phyloP scores from a whole-genome alignment of 2,113 vertebrate species.

The Bagarius yarrelli region DNA sequence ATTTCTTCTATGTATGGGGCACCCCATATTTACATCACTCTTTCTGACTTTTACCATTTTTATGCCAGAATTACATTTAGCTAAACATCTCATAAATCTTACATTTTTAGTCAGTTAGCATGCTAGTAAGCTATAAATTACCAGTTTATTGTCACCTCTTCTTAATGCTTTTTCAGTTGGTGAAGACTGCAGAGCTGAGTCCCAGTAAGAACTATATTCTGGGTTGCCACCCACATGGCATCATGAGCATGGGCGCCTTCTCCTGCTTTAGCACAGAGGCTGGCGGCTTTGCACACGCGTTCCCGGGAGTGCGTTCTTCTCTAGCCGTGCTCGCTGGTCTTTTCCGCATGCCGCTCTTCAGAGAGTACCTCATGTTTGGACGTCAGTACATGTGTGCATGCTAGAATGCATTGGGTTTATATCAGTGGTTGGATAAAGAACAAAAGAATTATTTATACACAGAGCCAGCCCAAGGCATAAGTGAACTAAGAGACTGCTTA shows the following conservation, averaged over 20 bases:
- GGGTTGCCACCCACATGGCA: conserved; percentile 77
- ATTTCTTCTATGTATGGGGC: no score
- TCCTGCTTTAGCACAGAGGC: conserved; percentile 69
- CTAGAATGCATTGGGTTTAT: background rate
- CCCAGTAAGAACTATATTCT: conserved; percentile 75
- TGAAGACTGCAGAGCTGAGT: conserved; percentile 75
- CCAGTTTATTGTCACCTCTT: background rate
- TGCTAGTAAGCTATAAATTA: background rate
- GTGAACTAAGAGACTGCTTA: no score
- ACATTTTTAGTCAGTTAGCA: background rate
- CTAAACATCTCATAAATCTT: background rate
- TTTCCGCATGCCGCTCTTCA: conserved; percentile 70
- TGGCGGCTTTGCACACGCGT: conserved; percentile 61
- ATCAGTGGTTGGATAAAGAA: background rate
- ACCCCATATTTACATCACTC: no score
- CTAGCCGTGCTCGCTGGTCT: conserved; percentile 58
- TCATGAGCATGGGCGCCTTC: conserved; percentile 67
- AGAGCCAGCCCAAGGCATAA: no score
- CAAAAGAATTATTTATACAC: no score
- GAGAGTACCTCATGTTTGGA: conserved; percentile 70
- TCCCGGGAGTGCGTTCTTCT: conserved; percentile 66
- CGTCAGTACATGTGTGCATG: conserved; percentile 57
- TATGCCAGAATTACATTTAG: background rate
- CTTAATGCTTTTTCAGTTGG: conserved; percentile 63
- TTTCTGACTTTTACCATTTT: no score